Conservation (phyloP, 2,797 vertebrate species). For the Sebastes steindachneri region DNA sequence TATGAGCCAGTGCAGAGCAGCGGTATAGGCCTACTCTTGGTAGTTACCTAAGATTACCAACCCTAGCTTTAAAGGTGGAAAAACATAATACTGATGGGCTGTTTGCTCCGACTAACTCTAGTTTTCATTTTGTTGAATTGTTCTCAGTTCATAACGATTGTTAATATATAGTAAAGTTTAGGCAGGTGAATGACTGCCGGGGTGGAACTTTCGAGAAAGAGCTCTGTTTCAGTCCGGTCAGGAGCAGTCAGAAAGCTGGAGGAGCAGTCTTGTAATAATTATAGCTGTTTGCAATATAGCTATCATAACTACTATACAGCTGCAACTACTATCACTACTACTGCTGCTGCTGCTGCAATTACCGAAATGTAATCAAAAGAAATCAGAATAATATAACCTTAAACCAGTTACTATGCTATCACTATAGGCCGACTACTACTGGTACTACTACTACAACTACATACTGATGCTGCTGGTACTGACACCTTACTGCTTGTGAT, state of each 20-base stretch:
- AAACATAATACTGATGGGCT: too few species aligned
- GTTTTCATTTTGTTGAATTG: not conserved
- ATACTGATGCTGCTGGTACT: not conserved
- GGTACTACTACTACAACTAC: not conserved
- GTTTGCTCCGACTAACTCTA: fast-evolving
- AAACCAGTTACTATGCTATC: not conserved
- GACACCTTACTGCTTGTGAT: not conserved
- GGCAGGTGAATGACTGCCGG: not conserved
- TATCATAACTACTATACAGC: not conserved
- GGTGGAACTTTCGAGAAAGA: not conserved
- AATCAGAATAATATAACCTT: not conserved
- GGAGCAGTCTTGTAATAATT: not conserved
- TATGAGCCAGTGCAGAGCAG: too few species aligned
- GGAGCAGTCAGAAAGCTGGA: not conserved
- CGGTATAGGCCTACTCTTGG: too few species aligned
- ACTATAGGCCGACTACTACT: not conserved
- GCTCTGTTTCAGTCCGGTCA: not conserved
- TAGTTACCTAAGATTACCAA: too few species aligned
- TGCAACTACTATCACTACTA: not conserved
- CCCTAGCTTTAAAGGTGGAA: too few species aligned
- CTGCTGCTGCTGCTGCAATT: not conserved
- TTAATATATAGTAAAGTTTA: not conserved
- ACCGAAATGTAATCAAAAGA: not conserved
- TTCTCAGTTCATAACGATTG: not conserved
- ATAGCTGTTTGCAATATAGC: not conserved